Base-by-base conservation (phyloP, 2,888 invertebrate species). In the Hylaea fasciaria region DNA sequence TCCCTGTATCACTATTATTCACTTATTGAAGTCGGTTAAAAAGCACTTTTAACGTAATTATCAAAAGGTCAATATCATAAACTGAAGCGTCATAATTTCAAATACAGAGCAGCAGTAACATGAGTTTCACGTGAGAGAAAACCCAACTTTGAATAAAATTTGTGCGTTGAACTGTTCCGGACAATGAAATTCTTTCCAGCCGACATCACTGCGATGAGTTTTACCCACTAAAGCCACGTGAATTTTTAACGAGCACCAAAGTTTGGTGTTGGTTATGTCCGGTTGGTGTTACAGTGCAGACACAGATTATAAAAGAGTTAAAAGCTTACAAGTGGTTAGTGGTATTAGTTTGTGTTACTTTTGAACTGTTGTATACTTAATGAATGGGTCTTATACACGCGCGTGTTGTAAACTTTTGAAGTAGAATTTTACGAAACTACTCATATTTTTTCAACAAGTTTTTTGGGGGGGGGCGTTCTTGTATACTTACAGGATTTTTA, bases 201-300 rank as follows among this genome's bases (percentile, higher is more conserved):
- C 35, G 0, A 56, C 58, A 54, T 57, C 70, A 73, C 78, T 75
- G 68, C 73, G 76, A 78, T 71, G 74, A 76, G 73, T 71, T 73
- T 58, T 71, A 73, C 76, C 73, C 68, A 73, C 72, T 57, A 71
- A 73, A 76, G 73, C 68, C 7, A 76, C 68, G 70, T 76, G 76
- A 79, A 78, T 75, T 80, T 82, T 81, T 81, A 79, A 82, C 76
- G 78, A 83, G 80, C 82, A 69, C 74, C 74, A 79, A 52, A 53
- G 45, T 45, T 53, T 13, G 11, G 12, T 48, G 48, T 37, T 29
- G 28, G 39, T 35, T 3, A 41, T 43, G 41, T 41, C 47, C 29
- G 40, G 45, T 45, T n/a, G 39, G 35, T 29, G 11, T 45, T 45
- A 17, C 32, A 46, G n/a, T 35, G 32, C 17, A 17, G 40, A 11